These are phyloP conservation scores for Eudasyphora cyanicolor DNA, from an alignment of 2,888 invertebrate species.

Conservation along the genomic window DNA sequence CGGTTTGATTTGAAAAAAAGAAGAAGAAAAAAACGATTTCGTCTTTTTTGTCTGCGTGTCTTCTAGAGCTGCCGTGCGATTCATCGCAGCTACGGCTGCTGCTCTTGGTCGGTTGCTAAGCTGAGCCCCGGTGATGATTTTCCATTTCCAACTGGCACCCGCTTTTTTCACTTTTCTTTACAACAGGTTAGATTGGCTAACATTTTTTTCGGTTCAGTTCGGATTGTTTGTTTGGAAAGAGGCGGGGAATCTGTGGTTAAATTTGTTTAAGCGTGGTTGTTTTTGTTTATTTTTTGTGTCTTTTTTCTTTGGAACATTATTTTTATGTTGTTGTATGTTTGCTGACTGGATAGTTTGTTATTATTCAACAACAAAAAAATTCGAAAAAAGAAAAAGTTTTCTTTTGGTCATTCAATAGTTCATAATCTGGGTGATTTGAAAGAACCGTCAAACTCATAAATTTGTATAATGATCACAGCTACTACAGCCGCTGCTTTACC, in stretches of 20 bases:
- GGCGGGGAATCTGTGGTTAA: neutral
- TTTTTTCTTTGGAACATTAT: too few species aligned
- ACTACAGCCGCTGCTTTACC: neutral
- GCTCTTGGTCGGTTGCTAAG: too few species aligned
- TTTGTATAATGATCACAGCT: neutral
- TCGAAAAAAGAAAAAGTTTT: neutral
- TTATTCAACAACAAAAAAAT: neutral
- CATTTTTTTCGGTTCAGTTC: neutral
- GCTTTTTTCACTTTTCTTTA: constrained; percentile 57
- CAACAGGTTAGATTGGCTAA: constrained; percentile 44
- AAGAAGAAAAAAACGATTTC: neutral
- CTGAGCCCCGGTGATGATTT: constrained; percentile 21
- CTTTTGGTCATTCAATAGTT: neutral
- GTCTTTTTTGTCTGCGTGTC: neutral
- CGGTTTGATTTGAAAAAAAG: constrained; percentile 42
- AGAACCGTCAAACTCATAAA: neutral
- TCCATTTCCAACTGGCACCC: constrained; percentile 17
- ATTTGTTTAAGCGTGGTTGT: neutral
- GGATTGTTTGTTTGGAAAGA: neutral
- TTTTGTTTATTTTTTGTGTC: neutral
- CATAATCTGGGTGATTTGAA: neutral
- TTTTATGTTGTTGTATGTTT: too few species aligned
- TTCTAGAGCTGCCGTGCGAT: too few species aligned
- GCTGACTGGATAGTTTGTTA: too few species aligned
- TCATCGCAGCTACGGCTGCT: too few species aligned